Evolutionary conservation across 2,888 invertebrate species (phyloP), one percentile per base, ranked within the genome.

Genomic region (Andrena bicolor): DNA sequence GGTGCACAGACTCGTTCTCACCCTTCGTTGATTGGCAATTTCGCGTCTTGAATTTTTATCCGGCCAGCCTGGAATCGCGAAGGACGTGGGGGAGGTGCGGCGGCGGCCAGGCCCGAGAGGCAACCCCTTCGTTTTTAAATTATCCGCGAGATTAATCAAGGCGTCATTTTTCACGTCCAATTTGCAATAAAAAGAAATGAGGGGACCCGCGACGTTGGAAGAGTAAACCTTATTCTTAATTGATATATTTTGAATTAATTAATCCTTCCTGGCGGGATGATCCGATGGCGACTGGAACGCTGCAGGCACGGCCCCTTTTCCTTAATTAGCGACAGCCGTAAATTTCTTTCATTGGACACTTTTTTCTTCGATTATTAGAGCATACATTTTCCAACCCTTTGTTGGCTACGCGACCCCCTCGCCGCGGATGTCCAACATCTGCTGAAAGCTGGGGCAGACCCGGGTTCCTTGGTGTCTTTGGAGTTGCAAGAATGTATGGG

Each of bases 141-240:
- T 93, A 94, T 94, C 94, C 93, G 92, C 90, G 90, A 94, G 93
- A 94, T 94, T 94, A 94, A 94, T 94, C 93, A 94, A 93, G 94
- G 93, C 93, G 92, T 94, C 94, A 94, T 94, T 94, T 94, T 94
- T 94, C 94, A 94, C 93, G 94, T 94, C 93, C 93, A 94, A 94
- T 94, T 94, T 94, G 92, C 93, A 93, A 94, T 94, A 93, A 93
- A 93, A 92, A 92, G 89, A 86, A 90, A 77, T 73, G 41, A 58
- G 76, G 71, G 76, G 58, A 71, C 70, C 73, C 58, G 20, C 65
- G 82, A 82, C 73, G 68, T 86, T 90, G 85, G 91, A 91, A 91
- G 91, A 93, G 92, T 92, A 93, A 94, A 94, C 93, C 93, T 94
- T 92, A 93, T 92, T 93, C 93, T 93, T 94, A 94, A 94, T 94